These are phyloP conservation scores for Halictus rubicundus DNA, from an alignment of 1,140 invertebrate genomes.

Conservation along the genomic window DNA sequence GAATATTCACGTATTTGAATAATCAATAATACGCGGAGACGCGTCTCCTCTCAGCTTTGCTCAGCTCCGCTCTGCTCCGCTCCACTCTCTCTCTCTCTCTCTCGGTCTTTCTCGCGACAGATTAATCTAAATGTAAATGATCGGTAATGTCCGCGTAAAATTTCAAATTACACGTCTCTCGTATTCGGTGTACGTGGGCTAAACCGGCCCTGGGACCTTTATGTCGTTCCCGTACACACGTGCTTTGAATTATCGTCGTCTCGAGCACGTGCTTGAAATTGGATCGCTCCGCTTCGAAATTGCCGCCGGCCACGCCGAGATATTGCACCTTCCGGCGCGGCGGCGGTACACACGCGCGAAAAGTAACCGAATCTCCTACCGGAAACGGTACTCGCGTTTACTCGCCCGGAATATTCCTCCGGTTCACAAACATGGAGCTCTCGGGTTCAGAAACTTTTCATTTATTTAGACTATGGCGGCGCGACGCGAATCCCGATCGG, in stretches of 20 bases:
- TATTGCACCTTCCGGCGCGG: not conserved
- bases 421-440: too few species aligned
- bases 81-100: not conserved
- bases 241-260: conserved; percentile 35
- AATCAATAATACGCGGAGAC: conserved; percentile 36
- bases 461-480: too few species aligned
- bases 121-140: conserved; percentile 52
- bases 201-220: not conserved
- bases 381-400: too few species aligned
- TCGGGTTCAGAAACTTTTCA: too few species aligned
- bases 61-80: not conserved
- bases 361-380: too few species aligned
- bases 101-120: conserved; percentile 3
- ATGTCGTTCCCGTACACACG: conserved; percentile 1
- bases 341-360: too few species aligned
- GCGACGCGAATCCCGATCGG: too few species aligned
- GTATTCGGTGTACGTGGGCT: not conserved
- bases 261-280: conserved; percentile 39
- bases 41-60: too few species aligned
- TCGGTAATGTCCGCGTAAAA: conserved; percentile 30
- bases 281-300: conserved; percentile 2
- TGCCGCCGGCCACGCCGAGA: not conserved
- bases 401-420: too few species aligned
- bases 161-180: conserved; percentile 18
- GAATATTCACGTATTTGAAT: conserved; percentile 40